A percentile compares a stretch with the other conserved stretches of the same genome.
phyloP scores from a whole-genome alignment of 2,888 invertebrate genomes.

The Pimpla rufipes region DNA sequence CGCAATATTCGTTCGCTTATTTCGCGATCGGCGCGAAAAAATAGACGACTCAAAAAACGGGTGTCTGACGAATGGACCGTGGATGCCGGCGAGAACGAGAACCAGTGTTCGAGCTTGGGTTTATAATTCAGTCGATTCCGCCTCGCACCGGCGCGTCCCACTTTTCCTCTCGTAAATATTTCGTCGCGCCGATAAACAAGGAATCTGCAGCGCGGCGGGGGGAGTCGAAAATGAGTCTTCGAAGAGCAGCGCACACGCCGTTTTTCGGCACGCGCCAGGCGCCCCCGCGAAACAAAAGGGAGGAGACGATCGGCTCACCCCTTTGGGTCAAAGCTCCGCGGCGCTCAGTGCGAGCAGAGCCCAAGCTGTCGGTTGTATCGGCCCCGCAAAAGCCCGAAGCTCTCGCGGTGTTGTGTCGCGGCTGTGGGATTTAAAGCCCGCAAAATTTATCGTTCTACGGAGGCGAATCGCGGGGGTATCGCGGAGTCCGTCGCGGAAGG shows the following conservation, averaged over 20 bases:
- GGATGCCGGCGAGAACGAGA: background rate
- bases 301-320: background rate
- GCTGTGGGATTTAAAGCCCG: constrained; percentile 77
- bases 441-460: constrained; percentile 79
- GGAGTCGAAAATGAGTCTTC: background rate
- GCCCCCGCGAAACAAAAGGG: background rate
- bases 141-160: background rate
- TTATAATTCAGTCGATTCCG: background rate
- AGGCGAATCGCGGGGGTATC: constrained; percentile 74
- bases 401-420: constrained; percentile 69
- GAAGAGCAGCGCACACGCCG: too few relatives aligned
- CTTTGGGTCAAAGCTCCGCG: constrained; percentile 7
- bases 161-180: constrained; percentile 6
- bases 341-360: background rate
- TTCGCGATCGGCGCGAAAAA: background rate
- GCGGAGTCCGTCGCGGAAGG: constrained; percentile 12
- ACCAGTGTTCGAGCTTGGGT: background rate
- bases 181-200: constrained; percentile 8
- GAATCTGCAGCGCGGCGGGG: background rate
- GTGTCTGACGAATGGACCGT: background rate
- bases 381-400: constrained; percentile 35
- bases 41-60: background rate
- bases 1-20: background rate
- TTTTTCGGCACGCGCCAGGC: too few relatives aligned
- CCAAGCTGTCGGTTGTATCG: constrained; percentile 49